Conservation (phyloP, 2,797 vertebrate genomes). For the Mionectes olivaceus region DNA sequence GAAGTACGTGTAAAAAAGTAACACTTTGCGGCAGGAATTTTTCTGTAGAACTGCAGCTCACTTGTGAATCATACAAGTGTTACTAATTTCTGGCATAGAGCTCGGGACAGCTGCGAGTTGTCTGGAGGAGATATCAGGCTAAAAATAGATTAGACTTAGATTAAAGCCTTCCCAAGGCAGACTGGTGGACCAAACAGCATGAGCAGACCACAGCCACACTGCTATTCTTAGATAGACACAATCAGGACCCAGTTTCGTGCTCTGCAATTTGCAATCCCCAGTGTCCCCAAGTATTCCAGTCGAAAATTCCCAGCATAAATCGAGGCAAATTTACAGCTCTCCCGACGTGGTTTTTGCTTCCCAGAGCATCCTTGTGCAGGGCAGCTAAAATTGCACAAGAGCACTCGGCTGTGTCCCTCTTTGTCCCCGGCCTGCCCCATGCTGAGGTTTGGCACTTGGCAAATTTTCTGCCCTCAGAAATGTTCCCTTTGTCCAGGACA, state of each 20-base stretch:
- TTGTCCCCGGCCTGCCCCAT: conserved; percentile 42
- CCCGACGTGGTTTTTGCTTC: conserved; percentile 47
- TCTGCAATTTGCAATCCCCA: conserved; percentile 36
- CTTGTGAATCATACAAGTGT: conserved; percentile 57
- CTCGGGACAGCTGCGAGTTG: conserved; percentile 56
- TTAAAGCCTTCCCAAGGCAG: conserved; percentile 68
- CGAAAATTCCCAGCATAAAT: conserved; percentile 55
- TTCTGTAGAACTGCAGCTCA: background rate
- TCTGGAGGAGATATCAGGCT: conserved; percentile 70
- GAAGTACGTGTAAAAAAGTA: background rate
- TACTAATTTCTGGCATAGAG: conserved; percentile 61
- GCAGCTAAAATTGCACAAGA: conserved; percentile 42
- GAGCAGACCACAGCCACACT: conserved; percentile 30
- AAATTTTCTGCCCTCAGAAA: conserved; percentile 30
- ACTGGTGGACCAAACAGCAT: conserved; percentile 14
- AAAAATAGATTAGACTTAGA: conserved; percentile 70
- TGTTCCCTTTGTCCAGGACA: conserved; percentile 24
- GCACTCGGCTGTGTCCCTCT: conserved; percentile 27
- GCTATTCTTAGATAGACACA: conserved; percentile 66
- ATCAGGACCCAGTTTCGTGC: conserved; percentile 5
- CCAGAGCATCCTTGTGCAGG: conserved; percentile 31
- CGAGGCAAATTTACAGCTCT: conserved; percentile 42
- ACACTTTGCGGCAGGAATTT: background rate
- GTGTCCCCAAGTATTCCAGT: background rate
- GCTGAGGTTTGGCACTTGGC: conserved; percentile 39